phyloP scores from a whole-genome alignment of 2,113 vertebrate species.

The Sminthopsis crassicaudata region DNA sequence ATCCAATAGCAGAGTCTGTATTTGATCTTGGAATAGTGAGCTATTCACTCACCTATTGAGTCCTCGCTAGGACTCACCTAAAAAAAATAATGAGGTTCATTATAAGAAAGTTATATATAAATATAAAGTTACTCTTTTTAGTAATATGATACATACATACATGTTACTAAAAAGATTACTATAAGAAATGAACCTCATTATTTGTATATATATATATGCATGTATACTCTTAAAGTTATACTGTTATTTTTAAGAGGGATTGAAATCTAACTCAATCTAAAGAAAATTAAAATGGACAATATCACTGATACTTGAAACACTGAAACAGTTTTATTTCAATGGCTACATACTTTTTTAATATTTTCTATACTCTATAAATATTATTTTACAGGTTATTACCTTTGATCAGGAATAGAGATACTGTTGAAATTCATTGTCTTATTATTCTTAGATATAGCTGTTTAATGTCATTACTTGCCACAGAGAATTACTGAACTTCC shows the following conservation, averaged over 20 bases:
- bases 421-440: neutral
- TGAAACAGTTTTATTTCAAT: neutral
- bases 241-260: neutral
- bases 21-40: neutral
- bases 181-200: too few species aligned
- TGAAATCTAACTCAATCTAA: neutral
- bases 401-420: neutral
- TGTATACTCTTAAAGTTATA: neutral
- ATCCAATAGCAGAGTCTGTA: neutral
- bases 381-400: neutral
- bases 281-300: neutral
- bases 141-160: neutral
- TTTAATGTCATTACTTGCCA: neutral
- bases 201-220: neutral
- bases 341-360: neutral
- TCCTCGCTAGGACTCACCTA: too few species aligned
- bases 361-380: neutral
- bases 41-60: neutral
- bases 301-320: neutral
- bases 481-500: neutral
- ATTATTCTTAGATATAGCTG: constrained; percentile 1
- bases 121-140: neutral
- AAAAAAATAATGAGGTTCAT: neutral
- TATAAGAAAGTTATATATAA: neutral
- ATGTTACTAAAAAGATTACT: too few species aligned